Conservation (phyloP, 2,888 invertebrate species). For the Ennomos quercinarius region DNA sequence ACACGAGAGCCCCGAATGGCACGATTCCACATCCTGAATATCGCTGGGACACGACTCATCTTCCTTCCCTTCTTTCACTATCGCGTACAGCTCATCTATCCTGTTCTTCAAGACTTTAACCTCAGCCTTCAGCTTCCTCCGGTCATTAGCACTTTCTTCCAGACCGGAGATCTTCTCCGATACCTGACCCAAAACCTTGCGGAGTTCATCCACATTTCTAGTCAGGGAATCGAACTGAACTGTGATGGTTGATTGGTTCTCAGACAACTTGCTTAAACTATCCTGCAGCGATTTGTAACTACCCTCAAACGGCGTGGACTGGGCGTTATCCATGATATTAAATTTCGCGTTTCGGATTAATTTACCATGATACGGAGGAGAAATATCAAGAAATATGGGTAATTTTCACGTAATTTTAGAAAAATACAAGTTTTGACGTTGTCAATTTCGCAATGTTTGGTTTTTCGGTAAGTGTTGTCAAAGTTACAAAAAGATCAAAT, state of each 20-base stretch:
- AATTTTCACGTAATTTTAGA: conserved; percentile 1
- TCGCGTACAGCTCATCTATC: conserved; percentile 68
- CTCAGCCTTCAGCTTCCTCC: conserved; percentile 58
- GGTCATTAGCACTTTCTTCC: conserved; percentile 61
- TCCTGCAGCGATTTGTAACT: conserved; percentile 51
- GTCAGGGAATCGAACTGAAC: conserved; percentile 64
- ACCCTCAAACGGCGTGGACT: conserved; percentile 8
- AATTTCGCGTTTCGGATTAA: conserved; percentile 13
- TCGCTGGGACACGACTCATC: conserved; percentile 61
- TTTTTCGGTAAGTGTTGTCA: not conserved
- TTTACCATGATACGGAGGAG: conserved; percentile 29
- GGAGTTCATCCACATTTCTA: conserved; percentile 65
- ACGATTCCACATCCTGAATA: conserved; percentile 67
- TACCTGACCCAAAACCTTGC: conserved; percentile 53
- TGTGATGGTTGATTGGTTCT: conserved; percentile 58
- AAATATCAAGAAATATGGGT: not conserved
- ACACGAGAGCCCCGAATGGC: conserved; percentile 71
- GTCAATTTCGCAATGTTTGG: conserved; percentile 11
- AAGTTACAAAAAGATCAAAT: too few relatives aligned
- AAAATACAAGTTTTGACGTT: not conserved
- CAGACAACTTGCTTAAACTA: conserved; percentile 61
- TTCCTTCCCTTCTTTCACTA: conserved; percentile 73
- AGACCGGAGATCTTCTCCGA: conserved; percentile 61
- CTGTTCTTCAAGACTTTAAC: conserved; percentile 61
- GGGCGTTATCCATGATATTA: conserved; percentile 25